These are phyloP conservation scores for Pandemis heparana DNA, from an alignment of 2,888 invertebrate genomes.

Conservation along the genomic window DNA sequence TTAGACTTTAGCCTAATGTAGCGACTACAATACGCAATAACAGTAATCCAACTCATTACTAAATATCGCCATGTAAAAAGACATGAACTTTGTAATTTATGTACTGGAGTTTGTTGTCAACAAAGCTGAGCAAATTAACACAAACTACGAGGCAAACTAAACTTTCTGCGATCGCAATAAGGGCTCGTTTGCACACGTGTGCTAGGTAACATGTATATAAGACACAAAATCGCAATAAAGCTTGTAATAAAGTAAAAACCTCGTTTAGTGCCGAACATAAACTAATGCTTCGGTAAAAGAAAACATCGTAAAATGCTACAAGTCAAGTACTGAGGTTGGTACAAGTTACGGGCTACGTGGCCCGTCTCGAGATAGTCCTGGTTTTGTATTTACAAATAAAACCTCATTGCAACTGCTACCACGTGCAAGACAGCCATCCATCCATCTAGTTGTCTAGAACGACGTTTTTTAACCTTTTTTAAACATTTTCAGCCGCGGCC, in stretches of 20 bases:
- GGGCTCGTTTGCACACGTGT: constrained; percentile 13
- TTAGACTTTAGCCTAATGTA: constrained; percentile 27
- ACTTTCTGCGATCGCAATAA: constrained; percentile 8
- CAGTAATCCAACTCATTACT: constrained; percentile 14
- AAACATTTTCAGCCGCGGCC: no score
- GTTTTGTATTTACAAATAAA: background rate
- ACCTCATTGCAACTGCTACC: background rate
- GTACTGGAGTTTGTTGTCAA: constrained; percentile 38
- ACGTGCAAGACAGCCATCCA: no score
- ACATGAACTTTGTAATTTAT: constrained; percentile 40
- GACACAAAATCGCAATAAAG: constrained; percentile 67
- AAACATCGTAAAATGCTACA: constrained; percentile 78
- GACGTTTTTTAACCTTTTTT: no score
- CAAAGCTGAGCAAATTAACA: constrained; percentile 31
- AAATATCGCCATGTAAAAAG: constrained; percentile 29
- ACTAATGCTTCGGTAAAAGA: constrained; percentile 72
- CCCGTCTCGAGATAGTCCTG: background rate
- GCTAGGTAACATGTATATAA: constrained; percentile 43
- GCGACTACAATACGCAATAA: constrained; percentile 22
- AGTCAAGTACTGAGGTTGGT: constrained; percentile 61
- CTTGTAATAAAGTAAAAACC: constrained; percentile 74
- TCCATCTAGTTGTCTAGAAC: no score
- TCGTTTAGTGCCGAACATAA: constrained; percentile 69
- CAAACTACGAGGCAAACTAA: constrained; percentile 4
- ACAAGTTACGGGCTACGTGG: constrained; percentile 28